Base-by-base conservation (phyloP, 2,113 vertebrate species). In the Desmodus rotundus region DNA sequence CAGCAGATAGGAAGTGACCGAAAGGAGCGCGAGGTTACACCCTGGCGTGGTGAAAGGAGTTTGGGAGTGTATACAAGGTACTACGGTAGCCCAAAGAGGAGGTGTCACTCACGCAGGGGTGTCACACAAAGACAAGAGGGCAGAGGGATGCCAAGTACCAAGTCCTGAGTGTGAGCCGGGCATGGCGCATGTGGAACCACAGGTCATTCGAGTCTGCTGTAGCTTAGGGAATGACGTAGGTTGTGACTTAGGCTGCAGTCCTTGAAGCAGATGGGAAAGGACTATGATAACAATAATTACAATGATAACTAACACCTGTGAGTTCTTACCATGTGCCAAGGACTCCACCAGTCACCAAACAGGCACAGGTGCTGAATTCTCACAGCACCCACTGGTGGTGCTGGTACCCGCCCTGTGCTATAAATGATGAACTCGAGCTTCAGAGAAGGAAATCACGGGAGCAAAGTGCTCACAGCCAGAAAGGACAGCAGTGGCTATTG, bases 331-430 rank as follows among this genome's bases (percentile, higher is more conserved):
- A 9, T 0, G 0, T 5, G 15, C 74, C 50, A 31, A 22, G 36
- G 3, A 5, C 70, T 31, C 58, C 45, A 14, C 12, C 14, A 4
- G 14, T 9, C 68, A 5, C 73, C 28, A 33, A 7, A 6, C 61
- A 28, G 70, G 50, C 52, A 7, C 3, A 19, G 41, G 70, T 4
- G 11, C 86, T 0, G 15, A 10, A 10, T 24, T 28, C 65, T 47
- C 72, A 31, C 0, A 0, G 50, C 0, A 2, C 24, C 26, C 56
- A 1, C 0, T 0, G 0, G 12, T 4, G 3, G 12, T 0, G 3
- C 72, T 36, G 4, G 7, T 0, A 0, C 28, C 38, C 5, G 13
- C 24, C 8, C 24, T 7, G 1, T 9, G 15, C 33, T 2, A 5
- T 16, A 15, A 31, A 1, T 1, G 56, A 41, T 31, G 41, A 63